Base-by-base conservation (phyloP, 2,113 vertebrate species). In the Salvelinus namaycush region DNA sequence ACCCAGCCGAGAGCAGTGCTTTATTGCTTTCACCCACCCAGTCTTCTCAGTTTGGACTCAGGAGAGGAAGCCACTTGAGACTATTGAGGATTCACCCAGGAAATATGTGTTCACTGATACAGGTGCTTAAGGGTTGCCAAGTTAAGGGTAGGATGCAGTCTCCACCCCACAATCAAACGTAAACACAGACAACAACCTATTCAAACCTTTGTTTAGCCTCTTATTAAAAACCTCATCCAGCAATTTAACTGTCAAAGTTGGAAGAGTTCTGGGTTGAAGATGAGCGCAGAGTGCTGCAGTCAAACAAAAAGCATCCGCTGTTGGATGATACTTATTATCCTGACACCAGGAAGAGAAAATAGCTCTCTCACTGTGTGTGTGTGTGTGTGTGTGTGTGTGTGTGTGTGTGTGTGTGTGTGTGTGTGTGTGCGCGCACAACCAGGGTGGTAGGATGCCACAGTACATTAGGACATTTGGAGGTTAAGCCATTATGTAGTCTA, bases 261-360 rank as follows among this genome's bases (percentile, higher is more conserved):
- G 18, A 62, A 62, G 59, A 16, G n/a, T 62, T 62, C 80, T 54
- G 73, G 74, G 74, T 31, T 74, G 70, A 67, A 81, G 74, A 69
- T 5, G 73, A 54, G 14, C 66, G 27, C 66, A 12, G 49, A 57
- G 65, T 29, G 74, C 11, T 48, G 4, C 74, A 65, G 70, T 77
- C 67, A 27, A 79, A 88, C 81, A 85, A 84, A 70, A 84, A 79
- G 77, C 72, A 78, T 78, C 67, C 81, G 73, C 68, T 79, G 79
- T 72, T 72, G 9, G 57, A 68, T 27, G 74, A 39, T 74, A 59
- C 83, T 85, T 75, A 89, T 89, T 89, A 84, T 84, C 75, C 81
- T 77, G 82, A 86, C 85, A 68, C 29, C 48, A 16, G 44, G 31
- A 72, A 59, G 48, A 0, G 26, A 79, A 78, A 67, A 71, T 48